Evolutionary conservation across 2,888 invertebrate genomes (phyloP).

Genomic region (Chouioia cunea): DNA sequence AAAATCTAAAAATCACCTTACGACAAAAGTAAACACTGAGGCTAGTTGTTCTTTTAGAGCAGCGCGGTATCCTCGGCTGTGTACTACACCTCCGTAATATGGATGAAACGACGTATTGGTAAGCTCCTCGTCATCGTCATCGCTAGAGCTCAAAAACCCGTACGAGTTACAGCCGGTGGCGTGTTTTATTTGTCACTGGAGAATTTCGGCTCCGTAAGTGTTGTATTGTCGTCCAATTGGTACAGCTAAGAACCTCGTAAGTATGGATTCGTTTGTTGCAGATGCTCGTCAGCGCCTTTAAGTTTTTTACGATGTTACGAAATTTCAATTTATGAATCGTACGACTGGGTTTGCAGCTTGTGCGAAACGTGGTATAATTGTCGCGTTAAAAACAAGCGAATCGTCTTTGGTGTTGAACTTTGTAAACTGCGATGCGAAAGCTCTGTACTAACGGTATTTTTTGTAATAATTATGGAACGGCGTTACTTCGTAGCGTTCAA

Average conservation of each 20-base stretch:
- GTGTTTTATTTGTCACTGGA: background rate
- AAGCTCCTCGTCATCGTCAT: constrained; percentile 2
- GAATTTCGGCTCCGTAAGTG: constrained; percentile 9
- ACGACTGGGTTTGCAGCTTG: background rate
- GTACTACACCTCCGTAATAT: background rate
- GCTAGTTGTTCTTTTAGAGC: background rate
- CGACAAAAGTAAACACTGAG: too few species aligned
- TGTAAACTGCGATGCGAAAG: background rate
- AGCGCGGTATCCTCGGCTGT: constrained; percentile 8
- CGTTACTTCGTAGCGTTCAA: background rate
- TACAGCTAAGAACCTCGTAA: constrained; percentile 1
- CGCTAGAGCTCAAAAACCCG: background rate
- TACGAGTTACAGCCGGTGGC: constrained; percentile 2
- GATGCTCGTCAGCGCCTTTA: constrained; percentile 1
- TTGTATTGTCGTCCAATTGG: background rate
- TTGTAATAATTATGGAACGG: background rate
- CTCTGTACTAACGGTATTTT: background rate
- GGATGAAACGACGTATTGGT: background rate
- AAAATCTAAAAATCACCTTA: too few species aligned
- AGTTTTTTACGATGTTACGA: constrained; percentile 12
- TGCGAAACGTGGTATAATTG: background rate
- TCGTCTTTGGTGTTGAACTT: background rate
- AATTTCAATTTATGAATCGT: background rate
- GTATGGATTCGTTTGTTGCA: background rate
- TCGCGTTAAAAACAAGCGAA: background rate